Conservation (phyloP, 2,113 vertebrate genomes). For the Psilopogon haemacephalus region DNA sequence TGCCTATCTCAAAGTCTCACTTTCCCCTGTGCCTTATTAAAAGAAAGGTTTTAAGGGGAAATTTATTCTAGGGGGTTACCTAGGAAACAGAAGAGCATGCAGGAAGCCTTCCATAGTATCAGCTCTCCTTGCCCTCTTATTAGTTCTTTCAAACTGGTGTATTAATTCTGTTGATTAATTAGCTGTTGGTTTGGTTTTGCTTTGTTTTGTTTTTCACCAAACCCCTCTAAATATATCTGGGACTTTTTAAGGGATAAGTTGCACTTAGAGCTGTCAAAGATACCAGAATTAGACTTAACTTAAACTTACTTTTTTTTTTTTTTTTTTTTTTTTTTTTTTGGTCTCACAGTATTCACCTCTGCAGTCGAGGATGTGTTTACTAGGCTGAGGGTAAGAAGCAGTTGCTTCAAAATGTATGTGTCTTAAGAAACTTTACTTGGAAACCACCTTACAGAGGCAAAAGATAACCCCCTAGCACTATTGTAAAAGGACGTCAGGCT, state of each 20-base stretch:
- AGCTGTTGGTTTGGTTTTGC: not conserved
- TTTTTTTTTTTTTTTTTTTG: not conserved
- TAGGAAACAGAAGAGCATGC: not conserved
- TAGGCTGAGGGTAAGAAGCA: not conserved
- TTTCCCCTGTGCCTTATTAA: not conserved
- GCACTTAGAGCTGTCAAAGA: not conserved
- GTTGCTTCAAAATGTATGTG: not conserved
- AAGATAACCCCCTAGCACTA: not conserved
- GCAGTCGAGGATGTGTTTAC: not conserved
- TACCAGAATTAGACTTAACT: not conserved
- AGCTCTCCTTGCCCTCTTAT: not conserved
- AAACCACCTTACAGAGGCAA: not conserved
- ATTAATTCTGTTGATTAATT: not conserved
- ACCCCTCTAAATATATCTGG: not conserved
- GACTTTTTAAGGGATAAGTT: not conserved
- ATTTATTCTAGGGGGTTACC: not conserved
- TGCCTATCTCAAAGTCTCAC: not conserved
- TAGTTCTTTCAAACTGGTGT: not conserved
- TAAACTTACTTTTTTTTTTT: not conserved
- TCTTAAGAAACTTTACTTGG: not conserved
- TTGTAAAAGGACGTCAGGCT: not conserved
- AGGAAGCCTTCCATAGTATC: not conserved
- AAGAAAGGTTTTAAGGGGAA: not conserved
- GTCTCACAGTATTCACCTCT: not conserved
- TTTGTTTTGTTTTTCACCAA: not conserved